Percentiles rank a stretch among this genome's conserved stretches.
Evolutionary conservation across 2,113 vertebrate genomes (phyloP).

Genomic region (Ammodytes dubius): DNA sequence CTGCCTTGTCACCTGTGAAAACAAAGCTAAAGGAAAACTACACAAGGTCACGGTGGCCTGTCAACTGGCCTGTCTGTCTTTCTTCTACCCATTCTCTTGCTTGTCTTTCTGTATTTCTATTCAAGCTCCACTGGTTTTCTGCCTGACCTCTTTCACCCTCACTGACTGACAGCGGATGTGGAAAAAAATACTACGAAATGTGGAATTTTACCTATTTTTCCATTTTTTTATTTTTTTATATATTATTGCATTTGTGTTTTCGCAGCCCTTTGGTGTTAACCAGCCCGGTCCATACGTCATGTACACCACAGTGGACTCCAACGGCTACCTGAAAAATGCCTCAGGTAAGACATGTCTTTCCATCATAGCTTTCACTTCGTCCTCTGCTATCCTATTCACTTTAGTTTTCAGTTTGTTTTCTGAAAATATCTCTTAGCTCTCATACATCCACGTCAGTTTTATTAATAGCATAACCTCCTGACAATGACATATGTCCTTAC

Average conservation of each 20-base stretch:
- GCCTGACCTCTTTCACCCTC: slow-evolving; percentile 29
- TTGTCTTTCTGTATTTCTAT: slow-evolving; percentile 9
- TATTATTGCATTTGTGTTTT: slow-evolving; percentile 46
- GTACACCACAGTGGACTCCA: slow-evolving; percentile 96
- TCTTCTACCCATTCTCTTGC: background rate
- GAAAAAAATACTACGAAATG: slow-evolving; percentile 6
- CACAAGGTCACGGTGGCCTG: slow-evolving; percentile 31
- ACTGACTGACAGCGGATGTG: slow-evolving; percentile 35
- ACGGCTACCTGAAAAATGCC: slow-evolving; percentile 94
- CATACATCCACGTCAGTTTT: slow-evolving; percentile 12
- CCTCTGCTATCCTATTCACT: background rate
- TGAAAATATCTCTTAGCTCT: slow-evolving; percentile 23
- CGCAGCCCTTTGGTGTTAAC: slow-evolving; percentile 96
- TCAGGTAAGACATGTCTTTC: slow-evolving; percentile 88
- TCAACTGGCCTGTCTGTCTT: slow-evolving; percentile 18
- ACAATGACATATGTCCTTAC: slow-evolving; percentile 44
- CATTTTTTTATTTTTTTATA: background rate
- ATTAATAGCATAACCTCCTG: slow-evolving; percentile 37
- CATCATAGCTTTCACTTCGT: background rate
- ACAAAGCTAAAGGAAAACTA: slow-evolving; percentile 26
- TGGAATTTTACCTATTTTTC: background rate
- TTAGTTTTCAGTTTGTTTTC: slow-evolving; percentile 2
- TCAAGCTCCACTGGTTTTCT: background rate
- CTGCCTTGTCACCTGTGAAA: slow-evolving; percentile 21
- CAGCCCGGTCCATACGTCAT: slow-evolving; percentile 97